phyloP scores from a whole-genome alignment of 2,113 vertebrate genomes.

The Gymnobelideus leadbeateri region DNA sequence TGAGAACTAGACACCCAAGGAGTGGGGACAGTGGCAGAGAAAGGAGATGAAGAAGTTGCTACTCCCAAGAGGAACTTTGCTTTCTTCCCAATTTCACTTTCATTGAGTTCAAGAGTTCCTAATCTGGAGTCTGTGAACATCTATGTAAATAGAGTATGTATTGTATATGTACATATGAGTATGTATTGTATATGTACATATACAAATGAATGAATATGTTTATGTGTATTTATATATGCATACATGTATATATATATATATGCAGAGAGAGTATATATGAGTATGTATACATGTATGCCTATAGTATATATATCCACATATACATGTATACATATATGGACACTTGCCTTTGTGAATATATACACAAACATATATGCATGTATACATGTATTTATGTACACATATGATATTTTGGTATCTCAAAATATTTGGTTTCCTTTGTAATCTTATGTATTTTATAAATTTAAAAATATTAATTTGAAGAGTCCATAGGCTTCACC shows the following conservation, averaged over 20 bases:
- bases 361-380: background rate
- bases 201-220: no score
- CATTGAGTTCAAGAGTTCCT: background rate
- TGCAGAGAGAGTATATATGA: no score
- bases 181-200: no score
- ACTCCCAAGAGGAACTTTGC: background rate
- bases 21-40: background rate
- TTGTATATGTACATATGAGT: no score
- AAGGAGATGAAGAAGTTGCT: background rate
- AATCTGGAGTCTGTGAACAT: background rate
- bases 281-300: no score
- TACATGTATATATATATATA: no score
- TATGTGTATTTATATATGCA: no score
- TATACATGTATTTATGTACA: background rate
- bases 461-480: background rate
- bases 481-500: background rate
- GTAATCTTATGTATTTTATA: background rate
- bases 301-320: no score
- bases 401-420: background rate
- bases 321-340: no score
- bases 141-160: no score
- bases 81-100: background rate
- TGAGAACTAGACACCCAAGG: background rate
- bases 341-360: no score
- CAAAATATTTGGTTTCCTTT: background rate